Conservation (phyloP, 2,797 vertebrate genomes). For the Dipus sagitta region DNA sequence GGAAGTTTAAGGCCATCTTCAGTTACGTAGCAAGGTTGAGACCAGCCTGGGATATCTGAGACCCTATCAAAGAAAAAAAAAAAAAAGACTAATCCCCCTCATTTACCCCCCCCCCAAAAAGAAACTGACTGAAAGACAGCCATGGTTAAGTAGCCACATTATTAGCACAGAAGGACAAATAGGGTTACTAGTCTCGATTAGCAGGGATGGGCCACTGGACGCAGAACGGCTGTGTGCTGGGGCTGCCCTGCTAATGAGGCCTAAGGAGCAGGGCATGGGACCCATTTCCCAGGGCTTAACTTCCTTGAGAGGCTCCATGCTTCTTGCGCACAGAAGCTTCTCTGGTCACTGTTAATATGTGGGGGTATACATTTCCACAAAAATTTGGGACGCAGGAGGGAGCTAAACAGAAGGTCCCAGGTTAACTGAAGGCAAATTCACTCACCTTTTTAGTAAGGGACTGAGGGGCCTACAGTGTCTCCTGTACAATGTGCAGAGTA, state of each 20-base stretch:
- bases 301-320: constrained; percentile 5
- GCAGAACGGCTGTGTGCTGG: neutral
- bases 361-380: constrained; percentile 57
- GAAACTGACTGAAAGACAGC: neutral
- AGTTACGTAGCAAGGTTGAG: too few species aligned
- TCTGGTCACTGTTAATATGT: constrained; percentile 54
- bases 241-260: neutral
- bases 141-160: neutral
- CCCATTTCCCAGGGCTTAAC: constrained; percentile 1
- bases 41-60: too few species aligned
- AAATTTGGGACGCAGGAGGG: constrained; percentile 74
- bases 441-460: constrained; percentile 56
- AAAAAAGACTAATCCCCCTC: neutral
- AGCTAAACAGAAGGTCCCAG: constrained; percentile 60
- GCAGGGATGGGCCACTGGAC: neutral
- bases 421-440: constrained; percentile 64
- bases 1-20: too few species aligned
- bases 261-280: neutral
- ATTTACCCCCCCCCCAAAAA: neutral
- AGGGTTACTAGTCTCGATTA: neutral
- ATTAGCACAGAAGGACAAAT: neutral
- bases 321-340: constrained; percentile 33
- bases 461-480: constrained; percentile 48
- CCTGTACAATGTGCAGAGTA: constrained; percentile 78
- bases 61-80: too few species aligned